Conservation (phyloP, 2,797 vertebrate genomes). For the Hozukius guyotensis region DNA sequence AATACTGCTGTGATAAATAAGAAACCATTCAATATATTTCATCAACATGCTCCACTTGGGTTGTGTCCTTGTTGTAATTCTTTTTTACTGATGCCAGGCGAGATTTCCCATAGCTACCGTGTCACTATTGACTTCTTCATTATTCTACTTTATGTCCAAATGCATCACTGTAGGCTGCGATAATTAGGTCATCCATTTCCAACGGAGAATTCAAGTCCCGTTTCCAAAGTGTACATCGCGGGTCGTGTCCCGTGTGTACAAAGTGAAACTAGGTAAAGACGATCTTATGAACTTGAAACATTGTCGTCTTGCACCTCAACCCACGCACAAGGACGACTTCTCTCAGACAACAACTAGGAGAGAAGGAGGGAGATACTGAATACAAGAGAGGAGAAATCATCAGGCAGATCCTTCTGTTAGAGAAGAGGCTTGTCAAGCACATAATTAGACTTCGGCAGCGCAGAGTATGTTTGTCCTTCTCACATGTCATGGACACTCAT, state of each 20-base stretch:
- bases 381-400: conserved; percentile 1
- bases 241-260: not conserved
- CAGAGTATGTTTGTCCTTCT: conserved; percentile 10
- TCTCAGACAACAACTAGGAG: not conserved
- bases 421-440: conserved; percentile 18
- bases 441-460: conserved; percentile 30
- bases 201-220: not conserved
- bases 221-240: not conserved
- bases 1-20: conserved; percentile 25
- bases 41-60: not conserved
- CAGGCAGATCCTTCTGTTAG: conserved; percentile 18
- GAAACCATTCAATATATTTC: not conserved
- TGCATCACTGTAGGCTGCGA: not conserved
- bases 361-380: conserved; percentile 5
- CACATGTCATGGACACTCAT: conserved; percentile 29
- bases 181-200: conserved; percentile 6
- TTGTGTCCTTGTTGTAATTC: conserved; percentile 14
- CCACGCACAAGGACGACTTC: conserved; percentile 23
- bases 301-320: conserved; percentile 26
- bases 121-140: conserved; percentile 26
- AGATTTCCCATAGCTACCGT: not conserved
- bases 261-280: conserved; percentile 33
- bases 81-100: conserved; percentile 24
- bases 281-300: conserved; percentile 46
- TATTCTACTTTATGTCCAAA: conserved; percentile 38